A percentile compares a stretch with the other conserved stretches of the same genome.
phyloP scores from a whole-genome alignment of 2,888 invertebrate genomes.

The Odontocolon sp. region DNA sequence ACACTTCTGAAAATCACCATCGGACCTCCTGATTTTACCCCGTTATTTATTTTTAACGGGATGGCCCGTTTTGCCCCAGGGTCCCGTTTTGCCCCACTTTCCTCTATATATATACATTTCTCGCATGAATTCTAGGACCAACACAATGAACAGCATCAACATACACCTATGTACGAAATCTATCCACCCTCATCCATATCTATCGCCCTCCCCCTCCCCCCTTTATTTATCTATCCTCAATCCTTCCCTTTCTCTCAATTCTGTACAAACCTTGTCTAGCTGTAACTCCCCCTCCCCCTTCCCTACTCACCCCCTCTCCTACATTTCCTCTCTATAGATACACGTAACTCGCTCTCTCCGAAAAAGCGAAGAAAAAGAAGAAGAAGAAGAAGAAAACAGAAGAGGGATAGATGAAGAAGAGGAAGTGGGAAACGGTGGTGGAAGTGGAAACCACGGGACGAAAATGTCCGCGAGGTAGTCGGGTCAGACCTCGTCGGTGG shows the following conservation, averaged over 20 bases:
- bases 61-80: no score
- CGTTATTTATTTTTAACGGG: no score
- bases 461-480: conserved; percentile 58
- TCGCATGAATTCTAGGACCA: no score
- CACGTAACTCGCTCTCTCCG: neutral
- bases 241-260: neutral
- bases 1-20: no score
- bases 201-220: conserved; percentile 11
- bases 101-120: conserved; percentile 5
- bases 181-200: neutral
- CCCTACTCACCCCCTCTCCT: neutral
- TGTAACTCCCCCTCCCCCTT: neutral
- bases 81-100: no score
- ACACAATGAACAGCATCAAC: conserved; percentile 10
- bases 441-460: conserved; percentile 51
- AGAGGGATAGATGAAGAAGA: no score
- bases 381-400: no score
- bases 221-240: neutral
- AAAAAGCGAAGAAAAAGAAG: no score
- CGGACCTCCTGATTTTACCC: no score
- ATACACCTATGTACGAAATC: conserved; percentile 13
- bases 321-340: neutral
- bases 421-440: conserved; percentile 43
- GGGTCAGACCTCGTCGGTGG: conserved; percentile 75
- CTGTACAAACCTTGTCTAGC: no score